These are phyloP conservation scores for Schmidtea mediterranea DNA, from an alignment of 1,140 invertebrate genomes.

Conservation along the genomic window DNA sequence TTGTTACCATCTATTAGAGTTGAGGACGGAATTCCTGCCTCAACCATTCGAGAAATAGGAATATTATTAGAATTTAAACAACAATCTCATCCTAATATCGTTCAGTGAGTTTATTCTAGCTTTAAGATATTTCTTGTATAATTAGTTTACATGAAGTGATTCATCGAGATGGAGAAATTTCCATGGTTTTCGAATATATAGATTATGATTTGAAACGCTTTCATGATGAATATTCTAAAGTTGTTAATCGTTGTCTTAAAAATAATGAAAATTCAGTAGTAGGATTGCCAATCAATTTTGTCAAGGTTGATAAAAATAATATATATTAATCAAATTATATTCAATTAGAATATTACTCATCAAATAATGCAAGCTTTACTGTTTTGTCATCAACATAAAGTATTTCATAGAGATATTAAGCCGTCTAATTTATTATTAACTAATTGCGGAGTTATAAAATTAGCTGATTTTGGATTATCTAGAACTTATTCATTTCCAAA, in stretches of 20 bases:
- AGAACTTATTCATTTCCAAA: constrained; percentile 67
- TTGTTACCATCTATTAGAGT: not conserved
- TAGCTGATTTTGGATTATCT: constrained; percentile 91
- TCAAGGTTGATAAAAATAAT: too few species aligned
- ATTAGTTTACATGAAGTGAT: not conserved
- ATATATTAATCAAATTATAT: too few species aligned
- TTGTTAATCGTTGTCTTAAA: not conserved
- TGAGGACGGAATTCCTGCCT: not conserved
- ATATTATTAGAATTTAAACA: not conserved
- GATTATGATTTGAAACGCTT: not conserved
- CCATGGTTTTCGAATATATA: not conserved
- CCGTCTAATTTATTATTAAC: constrained; percentile 88
- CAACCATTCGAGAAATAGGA: not conserved
- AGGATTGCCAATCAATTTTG: too few species aligned
- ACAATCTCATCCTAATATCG: too few species aligned
- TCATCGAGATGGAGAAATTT: not conserved
- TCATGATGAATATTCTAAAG: not conserved
- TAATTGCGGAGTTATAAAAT: constrained; percentile 63
- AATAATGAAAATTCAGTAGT: not conserved
- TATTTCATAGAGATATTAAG: constrained; percentile 46
- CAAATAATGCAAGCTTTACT: not conserved
- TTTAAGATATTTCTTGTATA: not conserved
- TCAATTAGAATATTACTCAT: not conserved
- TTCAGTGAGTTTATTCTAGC: too few species aligned
- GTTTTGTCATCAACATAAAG: not conserved